Base-by-base conservation (phyloP, 1,140 invertebrate genomes). In the Drosophila takahashii region DNA sequence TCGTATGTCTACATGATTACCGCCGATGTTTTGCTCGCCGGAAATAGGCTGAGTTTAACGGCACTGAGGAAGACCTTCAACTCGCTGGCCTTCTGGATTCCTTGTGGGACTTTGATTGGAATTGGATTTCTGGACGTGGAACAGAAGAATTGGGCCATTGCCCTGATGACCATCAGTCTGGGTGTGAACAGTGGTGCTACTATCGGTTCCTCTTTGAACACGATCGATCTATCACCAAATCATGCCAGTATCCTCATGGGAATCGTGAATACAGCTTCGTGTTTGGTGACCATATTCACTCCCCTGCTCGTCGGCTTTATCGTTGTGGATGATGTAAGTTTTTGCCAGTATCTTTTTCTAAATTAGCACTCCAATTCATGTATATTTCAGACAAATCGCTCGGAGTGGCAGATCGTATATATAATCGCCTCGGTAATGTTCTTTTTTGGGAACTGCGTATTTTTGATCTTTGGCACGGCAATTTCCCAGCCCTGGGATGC, bases 401-500 rank as follows among this genome's bases (percentile, higher is more conserved):
- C 95, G 0, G 94, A 97, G 27, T 94, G 98, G 44, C 97, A 98
- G 77, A 77, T 91, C 0, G 72, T 91, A 0, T 91, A 91, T 11
- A 79, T 81, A 5, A 85, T 90, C 6, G 65, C 90, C 0, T 51
- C 90, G 0, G 80, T 73, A 0, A 42, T 91, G 4, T 91, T 91
- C 36, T 79, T 85, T 42, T 74, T 79, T 9, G 84, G 83, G 16
- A 91, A 91, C 26, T 58, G 60, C 7, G 16, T 85, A 5, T 91
- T 64, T 27, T 16, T 91, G 13, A 8, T 53, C 5, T 90, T 81
- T 90, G 98, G 97, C 81, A 96, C 97, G 0, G 97, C 98, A 95
- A 96, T 96, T 1, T 94, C 96, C 1, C 95, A 96, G 45, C 95
- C 96, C 57, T 96, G 97, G 65, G 96, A 98, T 92, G 93, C 94